Evolutionary conservation across 1,140 invertebrate genomes (phyloP).

Genomic region (Pseudomyrmex flavicornis): DNA sequence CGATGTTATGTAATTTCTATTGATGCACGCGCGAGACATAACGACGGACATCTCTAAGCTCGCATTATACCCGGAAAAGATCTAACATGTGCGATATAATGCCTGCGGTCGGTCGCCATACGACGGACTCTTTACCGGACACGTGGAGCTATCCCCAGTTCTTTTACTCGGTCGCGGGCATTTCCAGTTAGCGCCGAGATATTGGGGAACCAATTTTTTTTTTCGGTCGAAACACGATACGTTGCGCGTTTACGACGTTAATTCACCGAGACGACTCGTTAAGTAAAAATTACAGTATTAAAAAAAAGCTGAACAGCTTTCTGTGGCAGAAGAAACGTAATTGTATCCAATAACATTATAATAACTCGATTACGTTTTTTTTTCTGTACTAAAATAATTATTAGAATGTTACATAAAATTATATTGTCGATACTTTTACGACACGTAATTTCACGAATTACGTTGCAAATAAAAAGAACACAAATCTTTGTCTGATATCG

Average conservation of each 20-base stretch:
- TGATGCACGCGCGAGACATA: conserved; percentile 33
- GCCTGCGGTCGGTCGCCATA: conserved; percentile 41
- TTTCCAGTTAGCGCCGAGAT: conserved; percentile 5
- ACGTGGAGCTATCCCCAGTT: conserved; percentile 23
- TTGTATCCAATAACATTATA: conserved; percentile 2
- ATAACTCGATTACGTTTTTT: not conserved
- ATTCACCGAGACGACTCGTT: conserved; percentile 34
- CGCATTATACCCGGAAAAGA: conserved; percentile 27
- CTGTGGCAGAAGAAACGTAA: not conserved
- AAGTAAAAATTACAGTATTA: not conserved
- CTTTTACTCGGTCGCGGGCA: not conserved
- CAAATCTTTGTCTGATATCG: not conserved
- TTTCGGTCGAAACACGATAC: not conserved
- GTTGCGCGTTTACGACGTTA: conserved; percentile 11
- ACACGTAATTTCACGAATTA: too few relatives aligned
- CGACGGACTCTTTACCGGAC: conserved; percentile 27
- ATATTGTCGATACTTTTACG: conserved; percentile 10
- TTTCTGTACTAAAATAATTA: not conserved
- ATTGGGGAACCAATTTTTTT: not conserved
- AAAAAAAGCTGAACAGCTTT: not conserved
- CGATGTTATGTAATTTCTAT: conserved; percentile 61
- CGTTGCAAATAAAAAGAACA: not conserved
- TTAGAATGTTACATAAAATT: not conserved
- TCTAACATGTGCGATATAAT: conserved; percentile 30
- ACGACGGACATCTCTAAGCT: conserved; percentile 38